Evolutionary conservation across 2,888 invertebrate genomes (phyloP).

Genomic region (Tenthredo scrophulariae): DNA sequence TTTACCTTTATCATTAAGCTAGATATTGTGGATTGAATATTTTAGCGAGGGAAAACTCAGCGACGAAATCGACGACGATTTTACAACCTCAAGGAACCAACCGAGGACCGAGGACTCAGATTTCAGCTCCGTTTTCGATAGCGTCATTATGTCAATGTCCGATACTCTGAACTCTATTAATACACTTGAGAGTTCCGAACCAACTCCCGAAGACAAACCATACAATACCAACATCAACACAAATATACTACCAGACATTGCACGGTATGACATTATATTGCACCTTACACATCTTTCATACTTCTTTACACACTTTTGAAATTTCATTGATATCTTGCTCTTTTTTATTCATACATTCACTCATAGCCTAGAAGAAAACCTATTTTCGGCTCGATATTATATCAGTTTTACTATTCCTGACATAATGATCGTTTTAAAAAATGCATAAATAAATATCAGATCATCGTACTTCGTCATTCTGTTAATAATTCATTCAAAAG

Average conservation of each 20-base stretch:
- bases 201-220: constrained; percentile 77
- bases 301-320: constrained; percentile 20
- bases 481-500: not conserved
- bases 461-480: not conserved
- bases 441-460: not conserved
- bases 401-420: not conserved
- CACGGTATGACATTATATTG: constrained; percentile 71
- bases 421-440: not conserved
- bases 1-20: not conserved
- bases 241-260: constrained; percentile 75
- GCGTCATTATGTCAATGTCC: constrained; percentile 77
- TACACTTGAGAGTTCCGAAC: constrained; percentile 77
- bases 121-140: constrained; percentile 76
- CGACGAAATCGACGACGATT: constrained; percentile 67
- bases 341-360: too few relatives aligned
- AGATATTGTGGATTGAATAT: constrained; percentile 55
- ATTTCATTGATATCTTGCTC: not conserved
- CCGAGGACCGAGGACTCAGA: constrained; percentile 74
- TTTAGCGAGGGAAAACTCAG: constrained; percentile 74
- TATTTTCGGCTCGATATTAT: not conserved
- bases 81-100: constrained; percentile 64
- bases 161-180: constrained; percentile 78
- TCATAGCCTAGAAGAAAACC: too few relatives aligned
- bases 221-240: constrained; percentile 68
- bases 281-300: constrained; percentile 18